Evolutionary conservation across 2,797 vertebrate genomes (phyloP).

Genomic region (Coregonus ussuriensis): DNA sequence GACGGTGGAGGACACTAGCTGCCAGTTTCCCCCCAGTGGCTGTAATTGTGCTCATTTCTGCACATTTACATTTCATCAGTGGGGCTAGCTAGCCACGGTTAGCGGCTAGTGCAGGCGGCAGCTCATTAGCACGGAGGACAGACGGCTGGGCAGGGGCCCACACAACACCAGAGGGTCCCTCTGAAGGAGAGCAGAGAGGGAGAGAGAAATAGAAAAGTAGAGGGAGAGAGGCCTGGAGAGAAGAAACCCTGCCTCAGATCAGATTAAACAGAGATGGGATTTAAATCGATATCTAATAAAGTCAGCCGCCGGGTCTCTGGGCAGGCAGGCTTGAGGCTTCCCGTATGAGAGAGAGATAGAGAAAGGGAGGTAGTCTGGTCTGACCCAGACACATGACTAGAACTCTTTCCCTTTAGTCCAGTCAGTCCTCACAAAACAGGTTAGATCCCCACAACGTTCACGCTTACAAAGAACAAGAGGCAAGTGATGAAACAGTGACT

Average conservation of each 20-base stretch:
- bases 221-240: slow-evolving; percentile 12
- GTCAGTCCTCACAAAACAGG: background rate
- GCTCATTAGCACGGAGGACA: slow-evolving; percentile 83
- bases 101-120: slow-evolving; percentile 54
- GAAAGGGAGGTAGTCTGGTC: slow-evolving; percentile 31
- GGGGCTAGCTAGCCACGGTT: slow-evolving; percentile 76
- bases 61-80: slow-evolving; percentile 95
- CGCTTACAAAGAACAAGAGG: slow-evolving; percentile 4
- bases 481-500: slow-evolving; percentile 17
- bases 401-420: background rate
- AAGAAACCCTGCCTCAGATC: slow-evolving; percentile 45
- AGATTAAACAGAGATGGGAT: slow-evolving; percentile 74
- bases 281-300: slow-evolving; percentile 95
- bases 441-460: slow-evolving; percentile 19
- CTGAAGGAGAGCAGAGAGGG: slow-evolving; percentile 12
- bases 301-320: slow-evolving; percentile 77
- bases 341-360: slow-evolving; percentile 70
- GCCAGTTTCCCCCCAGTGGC: slow-evolving; percentile 82
- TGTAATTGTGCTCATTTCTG: slow-evolving; percentile 89
- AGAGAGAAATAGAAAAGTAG: slow-evolving; percentile 9
- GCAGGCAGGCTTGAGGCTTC: slow-evolving; percentile 78
- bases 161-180: slow-evolving; percentile 32
- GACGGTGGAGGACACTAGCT: slow-evolving; percentile 71
- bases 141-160: slow-evolving; percentile 26
- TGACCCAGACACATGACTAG: slow-evolving; percentile 11